Percentiles rank a stretch among this genome's conserved stretches.
Conservation (phyloP, 1,140 invertebrate species). For the Aphidius gifuensis region DNA sequence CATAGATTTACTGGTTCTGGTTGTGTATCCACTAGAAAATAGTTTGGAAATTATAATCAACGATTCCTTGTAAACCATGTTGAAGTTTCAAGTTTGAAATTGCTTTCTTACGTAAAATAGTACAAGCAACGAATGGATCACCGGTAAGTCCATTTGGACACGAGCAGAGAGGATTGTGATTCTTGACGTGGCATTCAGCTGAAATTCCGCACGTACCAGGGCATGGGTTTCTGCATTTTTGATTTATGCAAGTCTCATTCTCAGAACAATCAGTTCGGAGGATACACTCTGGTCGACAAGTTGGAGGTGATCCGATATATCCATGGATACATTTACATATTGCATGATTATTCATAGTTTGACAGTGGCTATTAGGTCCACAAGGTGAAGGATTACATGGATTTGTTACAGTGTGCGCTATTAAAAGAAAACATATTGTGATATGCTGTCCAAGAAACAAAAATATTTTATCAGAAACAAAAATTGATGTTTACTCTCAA, state of each 20-base stretch:
- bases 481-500: constrained; percentile 36
- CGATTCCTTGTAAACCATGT: neutral
- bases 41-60: constrained; percentile 11
- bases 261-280: constrained; percentile 65
- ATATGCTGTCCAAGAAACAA: constrained; percentile 6
- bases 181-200: constrained; percentile 64
- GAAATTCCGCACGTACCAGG: constrained; percentile 66
- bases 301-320: constrained; percentile 66
- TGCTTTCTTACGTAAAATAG: constrained; percentile 36
- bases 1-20: constrained; percentile 65
- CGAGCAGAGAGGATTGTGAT: constrained; percentile 63
- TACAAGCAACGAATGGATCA: constrained; percentile 61
- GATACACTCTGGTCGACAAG: constrained; percentile 68
- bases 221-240: constrained; percentile 71
- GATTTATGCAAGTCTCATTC: constrained; percentile 66
- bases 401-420: neutral
- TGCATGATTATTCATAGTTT: constrained; percentile 60
- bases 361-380: constrained; percentile 66
- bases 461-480: neutral
- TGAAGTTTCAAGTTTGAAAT: neutral
- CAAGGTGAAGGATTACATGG: constrained; percentile 44
- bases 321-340: constrained; percentile 67
- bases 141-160: constrained; percentile 61
- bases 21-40: constrained; percentile 24
- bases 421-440: too few species aligned